phyloP scores from a whole-genome alignment of 2,113 vertebrate genomes.

The Dendrocopos noguchii region DNA sequence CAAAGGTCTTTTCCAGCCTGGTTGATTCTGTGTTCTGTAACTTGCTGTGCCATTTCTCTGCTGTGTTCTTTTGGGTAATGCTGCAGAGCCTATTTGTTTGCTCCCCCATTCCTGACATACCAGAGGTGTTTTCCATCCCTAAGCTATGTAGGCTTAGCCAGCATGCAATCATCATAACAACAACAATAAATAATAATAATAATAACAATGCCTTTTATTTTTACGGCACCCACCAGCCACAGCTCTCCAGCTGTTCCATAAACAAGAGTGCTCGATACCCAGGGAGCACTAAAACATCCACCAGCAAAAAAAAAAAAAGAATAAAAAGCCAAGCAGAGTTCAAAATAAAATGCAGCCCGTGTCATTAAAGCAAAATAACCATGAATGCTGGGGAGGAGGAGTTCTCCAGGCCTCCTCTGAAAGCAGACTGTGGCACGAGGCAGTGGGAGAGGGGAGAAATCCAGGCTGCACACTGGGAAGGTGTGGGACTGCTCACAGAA shows the following conservation, averaged over 20 bases:
- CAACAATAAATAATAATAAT: conserved; percentile 40
- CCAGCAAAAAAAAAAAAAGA: background rate
- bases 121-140: conserved; percentile 54
- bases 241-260: conserved; percentile 4
- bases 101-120: conserved; percentile 58
- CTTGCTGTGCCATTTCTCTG: background rate
- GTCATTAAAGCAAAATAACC: conserved; percentile 33
- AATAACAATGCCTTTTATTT: conserved; percentile 30
- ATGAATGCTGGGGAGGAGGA: background rate
- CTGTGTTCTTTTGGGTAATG: background rate
- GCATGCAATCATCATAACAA: conserved; percentile 24
- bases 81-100: background rate
- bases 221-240: conserved; percentile 23
- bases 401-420: background rate
- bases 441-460: background rate
- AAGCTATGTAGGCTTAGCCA: conserved; percentile 39
- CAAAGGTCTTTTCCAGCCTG: too few relatives aligned
- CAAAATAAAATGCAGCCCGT: background rate
- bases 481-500: too few relatives aligned
- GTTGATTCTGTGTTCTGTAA: too few relatives aligned
- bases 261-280: conserved; percentile 29
- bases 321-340: background rate
- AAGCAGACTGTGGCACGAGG: background rate
- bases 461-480: background rate
- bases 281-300: conserved; percentile 37